Evolutionary conservation across 1,140 invertebrate species (phyloP), one percentile per base, ranked within the genome.

Genomic region (Dreissena rostriformis): DNA sequence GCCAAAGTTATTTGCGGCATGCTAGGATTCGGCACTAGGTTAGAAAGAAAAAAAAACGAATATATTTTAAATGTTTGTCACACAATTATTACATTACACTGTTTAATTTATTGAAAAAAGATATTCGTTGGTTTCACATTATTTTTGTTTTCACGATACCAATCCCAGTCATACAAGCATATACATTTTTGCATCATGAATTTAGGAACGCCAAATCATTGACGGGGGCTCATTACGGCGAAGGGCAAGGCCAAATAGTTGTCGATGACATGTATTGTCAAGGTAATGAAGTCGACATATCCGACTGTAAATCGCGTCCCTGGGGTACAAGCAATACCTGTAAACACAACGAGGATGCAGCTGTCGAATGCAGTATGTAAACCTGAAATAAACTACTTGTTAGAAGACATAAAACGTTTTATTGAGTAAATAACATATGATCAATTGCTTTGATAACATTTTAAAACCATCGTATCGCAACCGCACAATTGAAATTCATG

Each of bases 21-120:
- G 73, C 57, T 61, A 4, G 52, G 29, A 19, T 71, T 67, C 24
- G 55, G 55, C 22, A 49, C 70, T 53, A 73, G 49, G 70, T 73
- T n/a, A 29, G 26, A 26, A 39, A 8, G 8, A 39, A 5, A 8
- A 26, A 39, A 8, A 39, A 39, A 5, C 4, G 39, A 39, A 39
- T 8, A 39, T 39, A 39, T n/a, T 2, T 39, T 68, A 68, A 1
- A 26, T 68, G 15, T 15, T 68, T 68, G 6, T 15, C 24, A 19
- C 15, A 68, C 22, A 2, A 68, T 2, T 15, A 15, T 68, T 29
- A 68, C 1, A 68, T 19, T 2, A 68, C 17, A 68, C 66, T 68
- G 19, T n/a, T 63, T 63, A n/a, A 39, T 39, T 2, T 39, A 39
- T 39, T 39, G 39, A 2, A 2, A 5, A 39, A 8, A 39, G 39